Evolutionary conservation across 37 sponge, comb jelly and placozoan genomes (phyloP), one percentile per base, ranked within the genome.

Genomic region (Mnemiopsis leidyi): DNA sequence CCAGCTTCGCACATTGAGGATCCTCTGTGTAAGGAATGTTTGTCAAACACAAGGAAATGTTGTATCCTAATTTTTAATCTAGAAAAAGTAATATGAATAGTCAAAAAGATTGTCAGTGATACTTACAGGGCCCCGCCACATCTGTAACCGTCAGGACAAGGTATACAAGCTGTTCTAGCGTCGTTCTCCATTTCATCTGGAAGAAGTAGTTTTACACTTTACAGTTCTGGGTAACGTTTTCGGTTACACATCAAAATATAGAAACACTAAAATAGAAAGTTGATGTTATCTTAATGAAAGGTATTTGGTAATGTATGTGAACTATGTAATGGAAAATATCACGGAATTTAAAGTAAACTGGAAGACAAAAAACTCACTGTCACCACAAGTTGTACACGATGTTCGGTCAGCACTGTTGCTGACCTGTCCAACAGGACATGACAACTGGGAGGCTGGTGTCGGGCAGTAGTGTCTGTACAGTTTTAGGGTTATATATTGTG

Each of bases 401-500:
- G 82, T 79, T 7, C 82, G 36, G n/a, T n/a, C n/a, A 23, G 36
- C 23, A 18, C 38, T 33, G 18, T 20, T 34, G 36, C 38, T 26
- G 5, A 79, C 82, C 37, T 34, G 38, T 7, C 82, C 82, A 16
- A 23, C 38, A 3, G 34, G 36, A 23, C 82, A 79, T 7, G 82
- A 38, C 38, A 79, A 18, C 26, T 79, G 82, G 23, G 31, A 38
- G 82, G 82, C 82, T 23, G 82, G 23, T 18, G 82, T 79, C 20
- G 82, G 82, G 36, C 82, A 79, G 82, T 79, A 79, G 82, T 79
- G 35, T 38, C 82, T 79, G 38, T 9, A 34, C 38, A 33, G 36
- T 36, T 36, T 79, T 31, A 36, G 31, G 82, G 37, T 79, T 23
- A 26, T 73, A 73, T 5, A 28, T 24, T 26, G 76, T n/a, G n/a